Evolutionary conservation across 2,888 invertebrate species (phyloP).

Genomic region (Trichopoda pennipes): DNA sequence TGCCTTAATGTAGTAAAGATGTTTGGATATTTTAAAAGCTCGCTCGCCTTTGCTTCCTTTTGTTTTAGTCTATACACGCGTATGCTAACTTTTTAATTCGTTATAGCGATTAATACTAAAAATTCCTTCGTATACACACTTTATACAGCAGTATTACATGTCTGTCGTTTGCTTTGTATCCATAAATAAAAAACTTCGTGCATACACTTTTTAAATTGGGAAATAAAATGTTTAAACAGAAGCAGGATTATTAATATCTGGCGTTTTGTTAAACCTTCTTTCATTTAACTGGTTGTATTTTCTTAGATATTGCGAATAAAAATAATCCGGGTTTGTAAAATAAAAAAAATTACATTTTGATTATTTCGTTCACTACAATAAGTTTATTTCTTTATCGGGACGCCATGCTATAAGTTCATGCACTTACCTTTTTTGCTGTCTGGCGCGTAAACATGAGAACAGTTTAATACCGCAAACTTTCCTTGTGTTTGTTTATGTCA

Average conservation of each 20-base stretch:
- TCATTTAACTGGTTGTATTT: not conserved
- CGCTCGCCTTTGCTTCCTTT: conserved; percentile 45
- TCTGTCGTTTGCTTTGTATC: not conserved
- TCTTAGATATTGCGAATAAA: not conserved
- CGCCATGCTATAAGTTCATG: too few species aligned
- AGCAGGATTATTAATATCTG: conserved; percentile 79
- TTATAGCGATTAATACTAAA: not conserved
- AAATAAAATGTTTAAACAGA: conserved; percentile 74
- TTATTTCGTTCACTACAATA: too few species aligned
- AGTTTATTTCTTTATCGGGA: too few species aligned
- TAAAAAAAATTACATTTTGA: too few species aligned
- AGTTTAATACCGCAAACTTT: too few species aligned
- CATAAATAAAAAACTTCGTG: not conserved
- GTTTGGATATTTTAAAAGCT: conserved; percentile 4
- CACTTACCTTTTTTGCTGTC: too few species aligned
- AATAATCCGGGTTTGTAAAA: not conserved
- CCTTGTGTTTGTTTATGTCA: too few species aligned
- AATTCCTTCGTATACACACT: not conserved
- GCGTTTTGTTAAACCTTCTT: not conserved
- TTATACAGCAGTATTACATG: not conserved
- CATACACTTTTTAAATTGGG: not conserved
- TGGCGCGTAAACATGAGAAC: too few species aligned
- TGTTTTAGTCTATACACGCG: not conserved
- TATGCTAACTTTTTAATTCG: too few species aligned
- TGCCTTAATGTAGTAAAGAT: conserved; percentile 34